Evolutionary conservation across 2,797 vertebrate species (phyloP).

Genomic region (Buphagus erythrorhynchus): DNA sequence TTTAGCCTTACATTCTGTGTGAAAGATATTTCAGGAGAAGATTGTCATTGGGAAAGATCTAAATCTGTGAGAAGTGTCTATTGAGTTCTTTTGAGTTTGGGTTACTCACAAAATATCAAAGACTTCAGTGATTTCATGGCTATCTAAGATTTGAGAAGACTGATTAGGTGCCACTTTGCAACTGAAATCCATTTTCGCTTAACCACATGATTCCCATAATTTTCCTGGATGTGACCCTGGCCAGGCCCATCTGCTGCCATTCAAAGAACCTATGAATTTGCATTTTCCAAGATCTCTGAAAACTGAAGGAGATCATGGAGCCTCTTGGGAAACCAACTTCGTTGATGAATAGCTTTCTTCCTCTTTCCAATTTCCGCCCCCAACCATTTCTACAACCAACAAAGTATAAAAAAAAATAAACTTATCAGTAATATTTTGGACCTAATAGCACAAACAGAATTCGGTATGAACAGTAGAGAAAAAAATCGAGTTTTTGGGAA

Average conservation of each 20-base stretch:
- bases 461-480: not conserved
- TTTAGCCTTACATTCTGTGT: not conserved
- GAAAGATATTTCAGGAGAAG: not conserved
- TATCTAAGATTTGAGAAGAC: not conserved
- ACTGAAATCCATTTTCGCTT: not conserved
- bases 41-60: not conserved
- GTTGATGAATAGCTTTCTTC: not conserved
- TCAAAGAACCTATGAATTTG: not conserved
- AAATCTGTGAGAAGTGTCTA: not conserved
- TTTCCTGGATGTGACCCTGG: not conserved
- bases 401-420: not conserved
- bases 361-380: not conserved
- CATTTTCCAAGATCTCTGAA: not conserved
- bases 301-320: not conserved
- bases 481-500: not conserved
- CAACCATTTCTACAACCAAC: not conserved
- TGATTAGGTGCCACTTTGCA: not conserved
- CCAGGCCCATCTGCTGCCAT: not conserved
- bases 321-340: not conserved
- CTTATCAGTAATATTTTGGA: not conserved
- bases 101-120: not conserved
- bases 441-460: not conserved
- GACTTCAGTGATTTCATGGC: not conserved
- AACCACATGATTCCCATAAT: not conserved
- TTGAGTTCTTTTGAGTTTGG: not conserved